phyloP scores from a whole-genome alignment of 2,113 vertebrate genomes.

The Taurulus bubalis region DNA sequence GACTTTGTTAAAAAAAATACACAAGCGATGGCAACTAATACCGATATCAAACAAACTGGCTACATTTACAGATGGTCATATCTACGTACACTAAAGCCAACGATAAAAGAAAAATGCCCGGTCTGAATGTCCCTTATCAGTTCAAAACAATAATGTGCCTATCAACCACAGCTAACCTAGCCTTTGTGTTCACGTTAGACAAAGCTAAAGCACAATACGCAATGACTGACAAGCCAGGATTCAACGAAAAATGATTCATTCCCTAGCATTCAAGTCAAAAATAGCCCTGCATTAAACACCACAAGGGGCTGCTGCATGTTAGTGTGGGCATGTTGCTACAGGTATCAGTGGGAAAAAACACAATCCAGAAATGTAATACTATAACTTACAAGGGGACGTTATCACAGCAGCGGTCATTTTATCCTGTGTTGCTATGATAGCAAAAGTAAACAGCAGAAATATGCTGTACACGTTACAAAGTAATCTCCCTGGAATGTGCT shows the following conservation, averaged over 20 bases:
- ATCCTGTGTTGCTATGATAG: conserved; percentile 19
- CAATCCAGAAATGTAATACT: background rate
- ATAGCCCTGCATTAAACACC: background rate
- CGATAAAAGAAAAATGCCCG: conserved; percentile 15
- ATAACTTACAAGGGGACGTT: background rate
- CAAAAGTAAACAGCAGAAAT: conserved; percentile 28
- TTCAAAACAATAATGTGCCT: conserved; percentile 8
- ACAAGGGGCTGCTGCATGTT: background rate
- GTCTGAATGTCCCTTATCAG: conserved; percentile 4
- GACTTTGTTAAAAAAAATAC: conserved; percentile 1
- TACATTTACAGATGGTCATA: conserved; percentile 2
- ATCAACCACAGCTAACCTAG: background rate
- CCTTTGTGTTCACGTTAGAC: conserved; percentile 6
- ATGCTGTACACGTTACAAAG: background rate
- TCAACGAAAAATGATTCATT: background rate
- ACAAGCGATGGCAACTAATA: conserved; percentile 16
- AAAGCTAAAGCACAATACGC: conserved; percentile 19
- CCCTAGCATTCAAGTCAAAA: background rate
- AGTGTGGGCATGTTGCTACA: background rate
- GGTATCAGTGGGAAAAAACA: background rate
- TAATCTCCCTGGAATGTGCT: conserved; percentile 19
- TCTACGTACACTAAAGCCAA: background rate
- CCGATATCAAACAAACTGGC: conserved; percentile 2
- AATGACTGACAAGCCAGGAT: background rate
- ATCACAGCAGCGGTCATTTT: background rate